Conservation (phyloP, 53 echinoderm and acorn worm species). For the Crossaster papposus region DNA sequence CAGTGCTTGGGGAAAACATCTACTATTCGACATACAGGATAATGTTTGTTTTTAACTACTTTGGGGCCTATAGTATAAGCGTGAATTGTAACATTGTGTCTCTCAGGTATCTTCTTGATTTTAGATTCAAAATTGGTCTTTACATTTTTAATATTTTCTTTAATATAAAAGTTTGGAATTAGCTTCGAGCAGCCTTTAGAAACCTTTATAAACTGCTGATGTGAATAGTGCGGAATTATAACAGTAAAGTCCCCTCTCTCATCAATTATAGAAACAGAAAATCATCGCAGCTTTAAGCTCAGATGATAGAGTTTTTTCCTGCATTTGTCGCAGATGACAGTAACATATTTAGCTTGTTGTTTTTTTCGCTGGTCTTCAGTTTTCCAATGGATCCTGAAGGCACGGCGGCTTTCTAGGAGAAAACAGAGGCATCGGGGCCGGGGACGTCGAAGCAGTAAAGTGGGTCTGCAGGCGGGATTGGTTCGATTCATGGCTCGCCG, state of each 20-base stretch:
- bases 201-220: background rate
- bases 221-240: background rate
- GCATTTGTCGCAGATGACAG: conserved; percentile 27
- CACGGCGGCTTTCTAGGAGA: conserved; percentile 30
- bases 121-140: too few species aligned
- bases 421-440: conserved; percentile 6
- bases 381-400: conserved; percentile 28
- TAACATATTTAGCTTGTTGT: conserved; percentile 39
- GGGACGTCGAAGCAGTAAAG: conserved; percentile 17
- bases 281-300: background rate
- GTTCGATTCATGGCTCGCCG: conserved; percentile 17
- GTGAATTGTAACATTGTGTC: too few species aligned
- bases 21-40: too few species aligned
- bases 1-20: too few species aligned
- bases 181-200: background rate
- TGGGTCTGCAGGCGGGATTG: background rate
- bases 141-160: too few species aligned
- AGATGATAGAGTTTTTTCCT: background rate
- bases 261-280: background rate
- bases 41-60: too few species aligned
- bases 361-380: background rate
- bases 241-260: background rate
- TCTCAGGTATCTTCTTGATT: too few species aligned
- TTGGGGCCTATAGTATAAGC: too few species aligned
- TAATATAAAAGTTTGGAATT: background rate